phyloP scores from a whole-genome alignment of 2,113 vertebrate genomes.

The Clarias macrocephalus region DNA sequence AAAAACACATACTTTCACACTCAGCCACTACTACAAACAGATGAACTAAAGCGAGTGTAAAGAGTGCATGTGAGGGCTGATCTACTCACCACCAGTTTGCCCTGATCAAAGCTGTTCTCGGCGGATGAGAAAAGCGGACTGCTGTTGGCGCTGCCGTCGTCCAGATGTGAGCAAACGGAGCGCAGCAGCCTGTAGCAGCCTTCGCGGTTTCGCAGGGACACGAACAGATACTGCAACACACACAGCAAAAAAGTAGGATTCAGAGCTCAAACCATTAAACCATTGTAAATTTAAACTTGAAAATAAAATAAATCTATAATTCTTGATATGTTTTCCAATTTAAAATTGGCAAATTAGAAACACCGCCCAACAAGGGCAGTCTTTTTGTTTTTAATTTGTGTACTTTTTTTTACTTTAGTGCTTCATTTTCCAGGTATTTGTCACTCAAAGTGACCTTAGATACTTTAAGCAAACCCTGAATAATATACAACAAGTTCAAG shows the following conservation, averaged over 20 bases:
- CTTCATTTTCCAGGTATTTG: neutral
- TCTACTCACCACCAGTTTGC: conserved; percentile 70
- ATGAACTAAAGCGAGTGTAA: neutral
- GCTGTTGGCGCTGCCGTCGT: conserved; percentile 69
- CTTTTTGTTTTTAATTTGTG: neutral
- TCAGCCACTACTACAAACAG: neutral
- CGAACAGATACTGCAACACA: conserved; percentile 75
- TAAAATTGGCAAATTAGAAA: neutral
- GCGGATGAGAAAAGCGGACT: conserved; percentile 64
- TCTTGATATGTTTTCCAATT: neutral
- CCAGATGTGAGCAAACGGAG: conserved; percentile 73
- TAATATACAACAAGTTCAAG: neutral
- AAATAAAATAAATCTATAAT: neutral
- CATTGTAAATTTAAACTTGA: neutral
- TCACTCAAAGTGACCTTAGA: neutral
- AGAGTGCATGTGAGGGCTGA: neutral
- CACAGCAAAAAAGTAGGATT: conserved; percentile 20
- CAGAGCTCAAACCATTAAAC: neutral
- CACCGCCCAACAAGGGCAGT: neutral
- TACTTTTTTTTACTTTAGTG: neutral
- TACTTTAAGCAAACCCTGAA: neutral
- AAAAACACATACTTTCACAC: neutral
- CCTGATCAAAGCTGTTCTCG: conserved; percentile 64
- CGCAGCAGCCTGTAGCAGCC: conserved; percentile 77
- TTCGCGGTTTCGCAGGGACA: conserved; percentile 79